phyloP scores from a whole-genome alignment of 2,113 vertebrate genomes.

The Carettochelys insculpta region DNA sequence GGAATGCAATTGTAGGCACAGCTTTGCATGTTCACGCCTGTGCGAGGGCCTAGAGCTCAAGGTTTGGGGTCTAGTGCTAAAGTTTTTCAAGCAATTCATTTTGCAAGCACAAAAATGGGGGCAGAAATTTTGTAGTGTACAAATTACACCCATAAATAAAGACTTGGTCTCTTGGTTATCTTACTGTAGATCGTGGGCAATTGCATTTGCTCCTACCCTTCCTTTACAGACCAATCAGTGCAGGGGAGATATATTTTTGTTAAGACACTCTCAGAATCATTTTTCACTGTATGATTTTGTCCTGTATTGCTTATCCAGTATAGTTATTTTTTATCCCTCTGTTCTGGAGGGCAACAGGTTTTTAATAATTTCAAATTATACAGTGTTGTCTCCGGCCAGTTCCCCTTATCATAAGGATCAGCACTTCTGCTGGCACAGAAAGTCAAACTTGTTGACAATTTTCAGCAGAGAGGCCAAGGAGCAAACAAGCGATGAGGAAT shows the following conservation, averaged over 20 bases:
- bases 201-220: not conserved
- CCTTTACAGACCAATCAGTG: conserved; percentile 31
- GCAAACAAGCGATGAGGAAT: not conserved
- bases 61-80: not conserved
- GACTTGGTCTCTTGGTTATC: not conserved
- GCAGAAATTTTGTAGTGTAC: conserved; percentile 29
- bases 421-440: conserved; percentile 7
- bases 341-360: conserved; percentile 57
- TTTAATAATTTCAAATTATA: conserved; percentile 66
- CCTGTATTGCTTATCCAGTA: conserved; percentile 63
- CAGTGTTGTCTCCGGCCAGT: conserved; percentile 51
- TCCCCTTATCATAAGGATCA: not conserved
- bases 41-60: not conserved
- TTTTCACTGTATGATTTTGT: conserved; percentile 61
- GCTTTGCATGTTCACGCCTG: not conserved
- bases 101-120: not conserved
- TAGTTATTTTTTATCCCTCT: conserved; percentile 26
- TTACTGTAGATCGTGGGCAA: not conserved
- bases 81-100: not conserved
- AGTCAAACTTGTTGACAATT: conserved; percentile 27
- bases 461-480: conserved; percentile 45
- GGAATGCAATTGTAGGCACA: conserved; percentile 10
- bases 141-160: conserved; percentile 46
- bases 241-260: conserved; percentile 53
- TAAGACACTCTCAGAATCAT: conserved; percentile 47